Conservation (phyloP, 1,140 invertebrate genomes). For the Argopecten irradians region DNA sequence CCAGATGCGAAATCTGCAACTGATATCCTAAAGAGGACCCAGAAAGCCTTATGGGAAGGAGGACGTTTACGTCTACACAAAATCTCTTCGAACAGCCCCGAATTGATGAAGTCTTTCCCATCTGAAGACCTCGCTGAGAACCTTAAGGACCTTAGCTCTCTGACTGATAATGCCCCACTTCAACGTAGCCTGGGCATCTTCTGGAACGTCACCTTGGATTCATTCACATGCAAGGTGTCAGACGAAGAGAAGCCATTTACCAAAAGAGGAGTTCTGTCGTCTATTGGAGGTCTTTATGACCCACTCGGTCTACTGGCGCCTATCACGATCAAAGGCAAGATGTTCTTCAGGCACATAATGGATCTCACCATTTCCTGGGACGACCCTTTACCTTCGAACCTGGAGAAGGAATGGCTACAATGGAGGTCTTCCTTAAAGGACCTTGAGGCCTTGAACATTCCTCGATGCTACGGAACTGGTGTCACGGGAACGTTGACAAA, state of each 20-base stretch:
- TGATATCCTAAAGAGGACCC: constrained; percentile 46
- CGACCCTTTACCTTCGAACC: constrained; percentile 35
- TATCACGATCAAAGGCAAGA: constrained; percentile 48
- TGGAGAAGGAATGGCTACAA: constrained; percentile 30
- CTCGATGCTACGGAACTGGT: constrained; percentile 31
- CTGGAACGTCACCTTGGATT: constrained; percentile 45
- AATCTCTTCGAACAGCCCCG: constrained; percentile 41
- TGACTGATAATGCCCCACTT: constrained; percentile 14
- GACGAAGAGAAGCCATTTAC: constrained; percentile 48
- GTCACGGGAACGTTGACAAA: constrained; percentile 67
- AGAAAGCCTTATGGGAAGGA: not conserved
- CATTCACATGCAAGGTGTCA: constrained; percentile 35
- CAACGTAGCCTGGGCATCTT: constrained; percentile 49
- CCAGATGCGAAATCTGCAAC: constrained; percentile 8
- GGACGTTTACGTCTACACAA: constrained; percentile 49
- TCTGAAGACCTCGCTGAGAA: constrained; percentile 39
- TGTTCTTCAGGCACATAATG: constrained; percentile 37
- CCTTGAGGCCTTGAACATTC: constrained; percentile 28
- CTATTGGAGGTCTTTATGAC: constrained; percentile 40
- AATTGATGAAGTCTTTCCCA: constrained; percentile 42
- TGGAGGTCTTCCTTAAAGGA: constrained; percentile 39
- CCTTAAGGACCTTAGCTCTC: constrained; percentile 34
- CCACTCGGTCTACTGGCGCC: constrained; percentile 53
- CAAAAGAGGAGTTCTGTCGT: constrained; percentile 37
- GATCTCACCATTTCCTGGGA: constrained; percentile 38